phyloP scores from a whole-genome alignment of 2,888 invertebrate species.

The Uloborus plumipes region DNA sequence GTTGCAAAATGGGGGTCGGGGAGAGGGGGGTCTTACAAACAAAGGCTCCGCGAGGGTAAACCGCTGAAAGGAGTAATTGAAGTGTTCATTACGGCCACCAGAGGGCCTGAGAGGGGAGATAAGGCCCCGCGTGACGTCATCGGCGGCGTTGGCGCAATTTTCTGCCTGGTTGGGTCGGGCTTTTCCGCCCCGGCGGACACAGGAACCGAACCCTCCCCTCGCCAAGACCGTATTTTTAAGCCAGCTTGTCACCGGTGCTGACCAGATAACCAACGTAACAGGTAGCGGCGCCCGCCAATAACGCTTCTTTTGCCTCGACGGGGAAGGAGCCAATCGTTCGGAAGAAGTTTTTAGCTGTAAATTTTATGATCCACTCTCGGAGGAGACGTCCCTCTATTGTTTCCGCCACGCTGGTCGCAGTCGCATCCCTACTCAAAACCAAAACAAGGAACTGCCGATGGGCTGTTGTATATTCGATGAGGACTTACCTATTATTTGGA shows the following conservation, averaged over 20 bases:
- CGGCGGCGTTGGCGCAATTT: slow-evolving; percentile 58
- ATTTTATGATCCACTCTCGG: too few species aligned
- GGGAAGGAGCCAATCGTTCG: too few species aligned
- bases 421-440: too few species aligned
- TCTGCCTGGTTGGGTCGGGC: slow-evolving; percentile 50
- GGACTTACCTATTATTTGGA: too few species aligned
- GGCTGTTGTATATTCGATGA: too few species aligned
- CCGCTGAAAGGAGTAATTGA: slow-evolving; percentile 61
- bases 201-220: slow-evolving; percentile 21
- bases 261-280: slow-evolving; percentile 55
- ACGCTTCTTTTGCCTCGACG: too few species aligned
- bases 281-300: slow-evolving; percentile 26
- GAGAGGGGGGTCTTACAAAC: background rate
- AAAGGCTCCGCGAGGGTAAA: slow-evolving; percentile 19
- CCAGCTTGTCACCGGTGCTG: slow-evolving; percentile 51
- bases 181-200: slow-evolving; percentile 18
- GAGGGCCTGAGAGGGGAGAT: slow-evolving; percentile 59
- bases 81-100: slow-evolving; percentile 61
- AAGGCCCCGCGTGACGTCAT: slow-evolving; percentile 59
- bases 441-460: too few species aligned
- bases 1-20: slow-evolving; percentile 42
- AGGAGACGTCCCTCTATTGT: too few species aligned
- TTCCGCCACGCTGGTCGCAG: too few species aligned
- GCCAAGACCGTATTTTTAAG: slow-evolving; percentile 44
- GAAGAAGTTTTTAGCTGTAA: too few species aligned